phyloP scores from a whole-genome alignment of 2,888 invertebrate genomes.

The Melolontha melolontha region DNA sequence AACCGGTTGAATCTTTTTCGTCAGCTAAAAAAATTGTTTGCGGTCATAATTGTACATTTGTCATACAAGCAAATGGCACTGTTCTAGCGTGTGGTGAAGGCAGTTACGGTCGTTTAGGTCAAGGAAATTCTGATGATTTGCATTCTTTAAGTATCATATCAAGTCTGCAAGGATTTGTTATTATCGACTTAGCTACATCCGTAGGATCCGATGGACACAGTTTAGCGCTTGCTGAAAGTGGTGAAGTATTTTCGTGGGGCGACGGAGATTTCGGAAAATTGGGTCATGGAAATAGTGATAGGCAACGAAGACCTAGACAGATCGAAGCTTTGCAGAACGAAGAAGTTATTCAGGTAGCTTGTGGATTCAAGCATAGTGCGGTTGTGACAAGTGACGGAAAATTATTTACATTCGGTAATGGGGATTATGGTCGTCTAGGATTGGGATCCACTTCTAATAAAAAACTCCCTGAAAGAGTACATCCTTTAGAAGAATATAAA shows the following conservation, averaged over 20 bases:
- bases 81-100: conserved; percentile 76
- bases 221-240: conserved; percentile 73
- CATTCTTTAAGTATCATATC: conserved; percentile 71
- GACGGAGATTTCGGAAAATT: conserved; percentile 76
- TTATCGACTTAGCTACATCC: conserved; percentile 73
- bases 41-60: conserved; percentile 76
- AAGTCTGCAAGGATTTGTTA: conserved; percentile 73
- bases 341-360: conserved; percentile 71
- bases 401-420: conserved; percentile 75
- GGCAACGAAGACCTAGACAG: conserved; percentile 72
- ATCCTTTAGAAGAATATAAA: conserved; percentile 66
- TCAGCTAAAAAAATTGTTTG: conserved; percentile 71
- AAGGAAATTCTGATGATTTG: conserved; percentile 74
- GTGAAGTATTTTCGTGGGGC: conserved; percentile 77
- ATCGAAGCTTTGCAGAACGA: conserved; percentile 74
- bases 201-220: conserved; percentile 76
- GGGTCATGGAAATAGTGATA: conserved; percentile 75
- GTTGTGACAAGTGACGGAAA: conserved; percentile 74
- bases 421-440: conserved; percentile 73
- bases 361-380: conserved; percentile 75
- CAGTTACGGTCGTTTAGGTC: conserved; percentile 73
- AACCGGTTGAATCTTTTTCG: conserved; percentile 66
- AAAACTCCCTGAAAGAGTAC: conserved; percentile 72
- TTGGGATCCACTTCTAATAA: conserved; percentile 72
- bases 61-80: conserved; percentile 72